These are phyloP conservation scores for Enteromius treurensis DNA, from an alignment of 2,797 vertebrate genomes.

Conservation along the genomic window DNA sequence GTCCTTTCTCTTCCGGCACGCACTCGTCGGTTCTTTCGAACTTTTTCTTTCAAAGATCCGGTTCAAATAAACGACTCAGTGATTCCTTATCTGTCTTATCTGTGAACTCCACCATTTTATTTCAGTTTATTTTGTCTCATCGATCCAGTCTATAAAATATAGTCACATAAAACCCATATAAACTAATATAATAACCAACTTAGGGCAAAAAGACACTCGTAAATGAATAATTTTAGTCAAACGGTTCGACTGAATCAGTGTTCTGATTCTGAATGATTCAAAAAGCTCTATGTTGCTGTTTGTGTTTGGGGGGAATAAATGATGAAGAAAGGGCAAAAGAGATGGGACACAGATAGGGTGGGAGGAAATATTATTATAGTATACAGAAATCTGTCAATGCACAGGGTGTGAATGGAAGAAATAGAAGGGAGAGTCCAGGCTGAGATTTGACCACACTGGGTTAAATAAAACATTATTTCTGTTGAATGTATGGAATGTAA, in stretches of 20 bases:
- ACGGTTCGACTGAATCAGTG: background rate
- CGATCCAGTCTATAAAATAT: background rate
- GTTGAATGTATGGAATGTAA: background rate
- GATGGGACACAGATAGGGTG: too few relatives aligned
- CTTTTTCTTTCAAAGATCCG: background rate
- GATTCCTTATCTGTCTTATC: background rate
- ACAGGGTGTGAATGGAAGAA: too few relatives aligned
- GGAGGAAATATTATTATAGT: too few relatives aligned
- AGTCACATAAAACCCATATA: background rate
- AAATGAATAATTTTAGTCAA: background rate
- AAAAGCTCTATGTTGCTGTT: too few relatives aligned
- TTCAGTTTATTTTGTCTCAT: background rate
- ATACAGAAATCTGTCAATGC: too few relatives aligned
- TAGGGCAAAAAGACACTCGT: background rate
- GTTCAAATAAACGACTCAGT: background rate
- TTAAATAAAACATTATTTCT: background rate
- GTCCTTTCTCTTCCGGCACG: background rate
- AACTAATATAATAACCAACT: background rate
- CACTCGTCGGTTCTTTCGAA: background rate
- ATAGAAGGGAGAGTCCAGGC: too few relatives aligned
- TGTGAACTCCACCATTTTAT: background rate
- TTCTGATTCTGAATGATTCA: background rate
- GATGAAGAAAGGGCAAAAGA: too few relatives aligned
- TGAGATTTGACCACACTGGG: background rate
- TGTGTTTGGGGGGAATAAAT: too few relatives aligned